phyloP scores from a whole-genome alignment of 2,113 vertebrate species.

The Furnarius figulus region DNA sequence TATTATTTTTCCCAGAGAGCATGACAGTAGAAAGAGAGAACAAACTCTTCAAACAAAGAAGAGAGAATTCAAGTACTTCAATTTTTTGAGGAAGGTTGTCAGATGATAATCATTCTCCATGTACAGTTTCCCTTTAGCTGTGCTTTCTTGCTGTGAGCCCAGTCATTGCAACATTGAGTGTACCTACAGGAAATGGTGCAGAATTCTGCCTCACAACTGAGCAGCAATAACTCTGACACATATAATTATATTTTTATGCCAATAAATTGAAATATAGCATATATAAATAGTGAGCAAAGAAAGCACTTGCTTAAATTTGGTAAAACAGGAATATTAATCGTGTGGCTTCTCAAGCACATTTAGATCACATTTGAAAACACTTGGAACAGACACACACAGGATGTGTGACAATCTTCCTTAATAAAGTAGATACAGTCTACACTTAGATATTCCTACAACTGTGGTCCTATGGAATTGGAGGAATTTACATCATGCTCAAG shows the following conservation, averaged over 20 bases:
- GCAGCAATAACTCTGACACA: not conserved
- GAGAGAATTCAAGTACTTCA: not conserved
- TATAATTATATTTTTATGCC: not conserved
- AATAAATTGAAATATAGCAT: not conserved
- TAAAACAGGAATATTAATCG: not conserved
- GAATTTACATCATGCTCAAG: not conserved
- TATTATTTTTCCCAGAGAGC: not conserved
- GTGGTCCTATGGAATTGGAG: not conserved
- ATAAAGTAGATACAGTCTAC: not conserved
- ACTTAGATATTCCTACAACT: not conserved
- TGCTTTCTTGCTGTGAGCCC: not conserved
- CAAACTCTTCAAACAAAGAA: not conserved
- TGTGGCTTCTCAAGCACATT: not conserved
- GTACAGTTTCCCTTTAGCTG: not conserved
- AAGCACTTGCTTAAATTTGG: not conserved
- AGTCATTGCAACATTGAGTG: not conserved
- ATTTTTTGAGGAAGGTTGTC: not conserved
- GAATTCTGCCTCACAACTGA: not conserved
- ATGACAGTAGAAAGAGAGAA: not conserved
- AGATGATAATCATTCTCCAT: not conserved
- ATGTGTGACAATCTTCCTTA: not conserved
- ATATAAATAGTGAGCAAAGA: not conserved
- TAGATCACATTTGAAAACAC: not conserved
- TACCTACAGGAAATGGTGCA: not conserved
- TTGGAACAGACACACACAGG: not conserved